Evolutionary conservation across 2,888 invertebrate species (phyloP), one percentile per base, ranked within the genome.

Genomic region (Oligia fasciuncula): DNA sequence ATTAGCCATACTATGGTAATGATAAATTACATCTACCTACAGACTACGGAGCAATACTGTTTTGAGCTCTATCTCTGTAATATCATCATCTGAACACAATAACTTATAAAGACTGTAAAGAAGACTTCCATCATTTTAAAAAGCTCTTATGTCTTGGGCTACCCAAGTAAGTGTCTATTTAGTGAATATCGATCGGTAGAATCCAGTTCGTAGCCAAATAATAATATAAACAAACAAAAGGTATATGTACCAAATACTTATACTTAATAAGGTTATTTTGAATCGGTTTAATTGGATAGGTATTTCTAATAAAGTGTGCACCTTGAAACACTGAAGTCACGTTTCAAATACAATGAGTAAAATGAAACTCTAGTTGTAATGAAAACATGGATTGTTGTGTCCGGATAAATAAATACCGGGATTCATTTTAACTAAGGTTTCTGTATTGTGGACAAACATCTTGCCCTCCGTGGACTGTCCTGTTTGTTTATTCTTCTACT

Each of bases 311-410:
- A 60, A 60, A n/a, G n/a, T n/a, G 11, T 60, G n/a, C n/a, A 60
- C n/a, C 40, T 40, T 63, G 40, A 68, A 68, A 29, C 17, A 71
- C n/a, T 46, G 43, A 65, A 87, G 46, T 23, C 57, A 60, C 40
- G 66, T 68, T 73, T 62, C 5, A 80, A 87, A 87, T 62, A 84
- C 67, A 79, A 72, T 69, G 75, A 81, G 74, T 67, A 74, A 73
- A 84, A 76, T 81, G 29, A 89, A 85, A 78, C 81, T 85, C 78
- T 51, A 87, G 76, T 72, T 87, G 76, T 75, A 81, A 71, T 79
- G 62, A 76, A 85, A 89, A 81, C 77, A 66, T 71, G 66, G 72
- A 63, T 78, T 70, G 76, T 84, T 76, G 66, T 79, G 83, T 54
- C 35, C 46, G 63, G 73, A 78, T 77, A 87, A 77, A 82, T 79